Conservation (phyloP, 2,113 vertebrate species). For the Etia nguti region DNA sequence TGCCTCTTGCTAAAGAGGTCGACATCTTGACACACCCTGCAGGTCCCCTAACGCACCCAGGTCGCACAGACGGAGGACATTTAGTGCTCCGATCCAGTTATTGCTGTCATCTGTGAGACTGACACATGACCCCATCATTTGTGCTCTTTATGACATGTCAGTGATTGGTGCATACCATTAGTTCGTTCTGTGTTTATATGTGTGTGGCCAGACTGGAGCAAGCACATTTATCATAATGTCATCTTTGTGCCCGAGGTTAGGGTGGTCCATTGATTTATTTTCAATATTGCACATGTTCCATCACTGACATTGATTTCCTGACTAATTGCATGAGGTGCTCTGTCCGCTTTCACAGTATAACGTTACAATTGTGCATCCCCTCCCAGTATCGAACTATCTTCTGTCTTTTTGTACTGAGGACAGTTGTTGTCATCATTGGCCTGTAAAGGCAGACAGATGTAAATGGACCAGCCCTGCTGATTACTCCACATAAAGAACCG, state of each 20-base stretch:
- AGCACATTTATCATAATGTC: neutral
- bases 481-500: constrained; percentile 4
- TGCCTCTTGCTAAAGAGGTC: constrained; percentile 22
- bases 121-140: constrained; percentile 20
- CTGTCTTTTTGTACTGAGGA: neutral
- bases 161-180: neutral
- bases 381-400: neutral
- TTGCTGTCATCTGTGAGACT: neutral
- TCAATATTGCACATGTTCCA: neutral
- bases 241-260: neutral
- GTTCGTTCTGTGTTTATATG: neutral
- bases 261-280: constrained; percentile 51
- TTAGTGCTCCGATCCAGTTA: neutral
- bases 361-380: neutral
- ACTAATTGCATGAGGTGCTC: neutral
- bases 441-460: neutral
- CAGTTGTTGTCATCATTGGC: constrained; percentile 25
- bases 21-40: constrained; percentile 25
- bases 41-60: constrained; percentile 28
- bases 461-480: neutral
- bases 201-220: constrained; percentile 2
- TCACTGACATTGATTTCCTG: constrained; percentile 25
- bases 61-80: neutral
- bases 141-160: neutral
- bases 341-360: neutral